Base-by-base conservation (phyloP, 2,888 invertebrate genomes). In the Peribatodes rhomboidaria region DNA sequence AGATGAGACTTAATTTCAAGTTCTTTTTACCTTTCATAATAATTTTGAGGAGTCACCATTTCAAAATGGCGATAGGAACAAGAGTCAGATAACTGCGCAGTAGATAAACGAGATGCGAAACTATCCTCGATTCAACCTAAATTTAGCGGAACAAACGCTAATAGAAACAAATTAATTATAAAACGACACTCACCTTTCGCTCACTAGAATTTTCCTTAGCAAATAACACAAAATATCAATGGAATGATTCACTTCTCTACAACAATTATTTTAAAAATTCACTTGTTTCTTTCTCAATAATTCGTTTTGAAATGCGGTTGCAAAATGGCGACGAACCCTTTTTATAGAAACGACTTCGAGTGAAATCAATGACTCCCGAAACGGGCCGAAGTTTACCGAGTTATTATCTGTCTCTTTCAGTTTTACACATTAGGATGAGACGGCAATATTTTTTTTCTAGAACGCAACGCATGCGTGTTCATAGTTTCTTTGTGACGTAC, bases 261-360 rank as follows among this genome's bases (percentile, higher is more conserved):
- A 71, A 70, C 65, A 68, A 73, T 47, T n/a, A n/a, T n/a, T 71
- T 64, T 67, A 68, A 72, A 71, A 73, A 64, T 67, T 71, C 68
- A 71, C 67, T 69, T 59, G 68, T 71, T 73, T 64, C 72, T 73
- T 70, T 71, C 69, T 71, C 71, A 71, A 73, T 71, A 57, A 37
- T 44, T 71, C 68, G 69, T 47, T 59, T 69, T 64, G 67, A 64
- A 67, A 68, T 73, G 71, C 55, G 65, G 33, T 57, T 10, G 6
- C 61, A 70, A 73, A 73, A 70, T 69, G 71, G 67, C 63, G 65
- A 39, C 69, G 54, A 22, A 10, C 57, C 52, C 56, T 27, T 71
- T 72, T 50, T 73, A 73, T 67, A 71, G 61, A 64, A 55, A 50
- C 53, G 59, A 37, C 39, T 46, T 71, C 69, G 72, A 61, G 54